Evolutionary conservation across 2,113 vertebrate species (phyloP), one percentile per base, ranked within the genome.

Genomic region (Ramphastos sulfuratus): DNA sequence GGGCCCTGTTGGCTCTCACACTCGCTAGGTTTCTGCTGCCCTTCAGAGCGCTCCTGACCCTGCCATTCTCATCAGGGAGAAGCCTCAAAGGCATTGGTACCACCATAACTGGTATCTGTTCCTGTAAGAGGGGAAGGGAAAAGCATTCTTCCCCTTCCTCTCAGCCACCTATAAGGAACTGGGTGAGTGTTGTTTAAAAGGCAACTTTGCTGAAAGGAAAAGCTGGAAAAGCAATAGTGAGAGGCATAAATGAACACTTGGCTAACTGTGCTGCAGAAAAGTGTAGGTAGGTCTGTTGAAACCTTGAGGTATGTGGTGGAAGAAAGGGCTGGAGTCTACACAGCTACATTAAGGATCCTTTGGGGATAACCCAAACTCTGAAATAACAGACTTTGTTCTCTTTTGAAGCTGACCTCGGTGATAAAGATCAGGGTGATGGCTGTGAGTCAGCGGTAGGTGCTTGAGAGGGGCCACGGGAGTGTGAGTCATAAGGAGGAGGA

Each of bases 401-500:
- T 80, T 77, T 61, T 39, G 69, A 87, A 94, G 66, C 44, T 86
- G 72, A 61, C 39, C 50, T 83, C 48, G 11, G 52, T 74, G 87
- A 93, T 88, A 81, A 60, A 78, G 69, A 84, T 69, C 72, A 65
- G 89, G 33, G 70, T 81, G 73, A 58, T 84, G 77, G 28, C 39
- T 88, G 37, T 89, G 94, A 94, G 73, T 95, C 94, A 96, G 16
- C 39, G 71, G 79, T 37, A 95, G 89, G 85, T 93, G 85, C 80
- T 20, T 28, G 50, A 89, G 59, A 82, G 81, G 89, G 50, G 90
- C 80, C 91, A 79, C 25, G 17, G 48, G 91, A 70, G 44, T 2
- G 19, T 94, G 93, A 94, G 70, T 96, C 95, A 94, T 4, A 55
- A 37, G 12, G 8, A 85, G n/a, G 2, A 58, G 28, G 48, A 20